Conservation (phyloP, 2,113 vertebrate species). For the Eulemur macaco region DNA sequence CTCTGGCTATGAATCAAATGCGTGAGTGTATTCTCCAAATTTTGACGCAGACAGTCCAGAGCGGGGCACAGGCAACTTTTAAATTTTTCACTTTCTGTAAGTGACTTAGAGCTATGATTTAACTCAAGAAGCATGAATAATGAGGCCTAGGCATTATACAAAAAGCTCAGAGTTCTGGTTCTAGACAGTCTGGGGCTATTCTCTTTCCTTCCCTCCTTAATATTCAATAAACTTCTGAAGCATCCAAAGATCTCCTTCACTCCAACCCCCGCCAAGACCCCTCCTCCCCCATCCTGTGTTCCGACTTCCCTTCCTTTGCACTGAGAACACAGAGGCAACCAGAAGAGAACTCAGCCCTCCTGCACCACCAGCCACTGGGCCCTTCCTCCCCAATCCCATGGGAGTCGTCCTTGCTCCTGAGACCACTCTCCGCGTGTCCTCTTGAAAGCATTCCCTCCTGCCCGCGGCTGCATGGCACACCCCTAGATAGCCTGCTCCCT, state of each 20-base stretch:
- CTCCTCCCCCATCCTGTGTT: background rate
- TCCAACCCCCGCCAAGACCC: background rate
- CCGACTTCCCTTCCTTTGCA: background rate
- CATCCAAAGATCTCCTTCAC: background rate
- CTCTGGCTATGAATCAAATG: background rate
- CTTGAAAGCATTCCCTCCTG: accelerated
- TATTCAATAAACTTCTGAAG: background rate
- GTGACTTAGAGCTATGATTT: background rate
- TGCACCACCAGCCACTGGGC: too few relatives aligned
- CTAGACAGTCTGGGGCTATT: background rate
- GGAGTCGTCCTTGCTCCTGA: background rate
- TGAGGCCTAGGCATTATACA: background rate
- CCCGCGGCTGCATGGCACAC: too few relatives aligned
- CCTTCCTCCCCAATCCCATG: background rate
- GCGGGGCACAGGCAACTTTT: background rate
- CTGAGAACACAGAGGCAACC: background rate
- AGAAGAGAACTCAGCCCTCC: background rate
- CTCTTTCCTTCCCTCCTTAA: background rate
- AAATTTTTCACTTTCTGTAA: background rate
- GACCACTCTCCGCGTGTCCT: too few relatives aligned
- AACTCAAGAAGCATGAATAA: accelerated
- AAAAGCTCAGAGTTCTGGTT: background rate
- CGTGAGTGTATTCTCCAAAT: background rate
- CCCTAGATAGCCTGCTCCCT: background rate
- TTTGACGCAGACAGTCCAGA: background rate